These are phyloP conservation scores for Scelioninae gen. 2 DNA, from an alignment of 2,888 invertebrate genomes.

Conservation along the genomic window DNA sequence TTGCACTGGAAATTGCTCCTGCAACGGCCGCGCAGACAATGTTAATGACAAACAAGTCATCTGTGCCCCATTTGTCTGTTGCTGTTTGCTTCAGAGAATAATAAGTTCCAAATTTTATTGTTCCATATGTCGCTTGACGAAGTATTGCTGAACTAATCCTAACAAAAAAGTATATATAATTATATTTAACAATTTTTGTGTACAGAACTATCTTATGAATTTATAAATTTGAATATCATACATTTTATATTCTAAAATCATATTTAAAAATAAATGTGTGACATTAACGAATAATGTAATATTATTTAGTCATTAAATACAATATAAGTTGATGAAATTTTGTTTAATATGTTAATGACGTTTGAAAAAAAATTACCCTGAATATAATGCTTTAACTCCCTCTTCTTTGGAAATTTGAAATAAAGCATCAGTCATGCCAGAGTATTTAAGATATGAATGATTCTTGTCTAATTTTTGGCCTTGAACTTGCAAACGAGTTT, in stretches of 20 bases:
- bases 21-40: slow-evolving; percentile 89
- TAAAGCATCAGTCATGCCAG: slow-evolving; percentile 95
- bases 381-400: slow-evolving; percentile 90
- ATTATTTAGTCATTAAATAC: too few relatives aligned
- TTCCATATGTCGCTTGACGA: slow-evolving; percentile 95
- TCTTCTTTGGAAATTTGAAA: slow-evolving; percentile 90
- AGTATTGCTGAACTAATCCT: slow-evolving; percentile 93
- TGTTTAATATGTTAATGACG: too few relatives aligned
- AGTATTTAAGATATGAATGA: slow-evolving; percentile 86
- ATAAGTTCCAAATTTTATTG: slow-evolving; percentile 97
- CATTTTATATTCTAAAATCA: too few relatives aligned
- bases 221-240: too few relatives aligned
- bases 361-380: slow-evolving; percentile 80
- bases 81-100: slow-evolving; percentile 87
- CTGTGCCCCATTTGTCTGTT: slow-evolving; percentile 73
- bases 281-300: too few relatives aligned
- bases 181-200: too few relatives aligned
- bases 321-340: too few relatives aligned
- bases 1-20: slow-evolving; percentile 94
- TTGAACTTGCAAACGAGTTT: slow-evolving; percentile 95
- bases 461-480: slow-evolving; percentile 89
- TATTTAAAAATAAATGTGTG: too few relatives aligned
- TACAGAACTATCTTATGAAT: too few relatives aligned
- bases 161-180: too few relatives aligned
- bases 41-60: slow-evolving; percentile 77